Percentiles rank a stretch among this genome's conserved stretches.
Conservation (phyloP, 2,888 invertebrate genomes). For the Heliconius charithonia region DNA sequence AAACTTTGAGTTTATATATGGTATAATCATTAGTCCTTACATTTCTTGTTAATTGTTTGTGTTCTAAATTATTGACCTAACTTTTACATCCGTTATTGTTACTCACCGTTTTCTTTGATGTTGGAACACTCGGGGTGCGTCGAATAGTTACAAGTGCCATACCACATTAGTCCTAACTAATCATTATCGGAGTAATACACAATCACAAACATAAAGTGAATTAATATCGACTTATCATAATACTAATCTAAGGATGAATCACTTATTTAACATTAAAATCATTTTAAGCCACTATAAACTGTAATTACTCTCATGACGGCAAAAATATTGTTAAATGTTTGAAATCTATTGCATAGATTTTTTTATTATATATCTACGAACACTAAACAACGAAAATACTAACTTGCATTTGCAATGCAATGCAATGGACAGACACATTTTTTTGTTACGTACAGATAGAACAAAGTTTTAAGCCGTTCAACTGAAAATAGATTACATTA, state of each 20-base stretch:
- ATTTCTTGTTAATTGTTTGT: constrained; percentile 34
- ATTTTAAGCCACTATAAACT: constrained; percentile 47
- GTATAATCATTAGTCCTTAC: constrained; percentile 3
- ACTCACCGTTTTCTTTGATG: constrained; percentile 81
- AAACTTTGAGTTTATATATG: not conserved
- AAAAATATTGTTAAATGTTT: constrained; percentile 38
- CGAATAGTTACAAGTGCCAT: constrained; percentile 83
- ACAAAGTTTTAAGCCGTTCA: constrained; percentile 10
- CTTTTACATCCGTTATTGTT: constrained; percentile 55
- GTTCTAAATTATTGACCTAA: constrained; percentile 52
- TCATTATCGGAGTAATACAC: constrained; percentile 75
- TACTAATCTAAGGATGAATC: constrained; percentile 70
- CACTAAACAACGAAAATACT: constrained; percentile 48
- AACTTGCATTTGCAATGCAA: constrained; percentile 51
- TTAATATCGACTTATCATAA: constrained; percentile 68
- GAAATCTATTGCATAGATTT: constrained; percentile 44
- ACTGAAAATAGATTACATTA: constrained; percentile 26
- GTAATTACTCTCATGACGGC: constrained; percentile 44
- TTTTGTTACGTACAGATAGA: constrained; percentile 28
- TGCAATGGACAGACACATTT: constrained; percentile 47
- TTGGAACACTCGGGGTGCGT: constrained; percentile 81
- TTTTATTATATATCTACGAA: constrained; percentile 42
- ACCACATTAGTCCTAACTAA: constrained; percentile 77
- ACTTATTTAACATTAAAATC: constrained; percentile 56
- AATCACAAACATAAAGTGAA: constrained; percentile 77